These are phyloP conservation scores for Episyrphus balteatus DNA, from an alignment of 1,140 invertebrate genomes.

Conservation along the genomic window DNA sequence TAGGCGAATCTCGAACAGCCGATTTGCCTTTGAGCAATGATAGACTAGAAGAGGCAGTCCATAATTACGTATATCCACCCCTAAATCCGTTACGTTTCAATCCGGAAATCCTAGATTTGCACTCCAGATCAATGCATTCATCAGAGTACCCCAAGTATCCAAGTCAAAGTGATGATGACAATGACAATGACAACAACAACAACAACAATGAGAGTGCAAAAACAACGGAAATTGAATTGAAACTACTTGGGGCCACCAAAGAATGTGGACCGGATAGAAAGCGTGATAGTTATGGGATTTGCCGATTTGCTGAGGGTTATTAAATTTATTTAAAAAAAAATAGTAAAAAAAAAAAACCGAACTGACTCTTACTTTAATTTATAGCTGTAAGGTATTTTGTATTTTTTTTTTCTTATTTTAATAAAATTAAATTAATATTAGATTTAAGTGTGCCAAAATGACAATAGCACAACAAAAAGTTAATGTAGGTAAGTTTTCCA, in stretches of 20 bases:
- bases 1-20: neutral
- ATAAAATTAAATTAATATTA: too few relatives aligned
- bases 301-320: slow-evolving; percentile 34
- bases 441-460: too few relatives aligned
- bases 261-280: slow-evolving; percentile 49
- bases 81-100: neutral
- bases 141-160: too few relatives aligned
- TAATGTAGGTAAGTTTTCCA: too few relatives aligned
- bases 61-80: slow-evolving; percentile 21
- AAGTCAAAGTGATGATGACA: slow-evolving; percentile 4
- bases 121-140: too few relatives aligned
- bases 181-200: slow-evolving; percentile 8
- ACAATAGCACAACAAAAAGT: too few relatives aligned
- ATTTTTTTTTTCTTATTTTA: too few relatives aligned
- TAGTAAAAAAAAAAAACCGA: neutral
- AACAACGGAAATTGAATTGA: slow-evolving; percentile 19
- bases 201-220: slow-evolving; percentile 8
- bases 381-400: too few relatives aligned
- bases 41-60: neutral
- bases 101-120: too few relatives aligned
- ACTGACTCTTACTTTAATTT: too few relatives aligned
- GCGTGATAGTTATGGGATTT: slow-evolving; percentile 44
- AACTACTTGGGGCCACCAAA: slow-evolving; percentile 36
- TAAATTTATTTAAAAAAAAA: slow-evolving; percentile 6
- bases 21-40: neutral